phyloP scores from a whole-genome alignment of 2,888 invertebrate genomes.

The Xestia sexstrigata region DNA sequence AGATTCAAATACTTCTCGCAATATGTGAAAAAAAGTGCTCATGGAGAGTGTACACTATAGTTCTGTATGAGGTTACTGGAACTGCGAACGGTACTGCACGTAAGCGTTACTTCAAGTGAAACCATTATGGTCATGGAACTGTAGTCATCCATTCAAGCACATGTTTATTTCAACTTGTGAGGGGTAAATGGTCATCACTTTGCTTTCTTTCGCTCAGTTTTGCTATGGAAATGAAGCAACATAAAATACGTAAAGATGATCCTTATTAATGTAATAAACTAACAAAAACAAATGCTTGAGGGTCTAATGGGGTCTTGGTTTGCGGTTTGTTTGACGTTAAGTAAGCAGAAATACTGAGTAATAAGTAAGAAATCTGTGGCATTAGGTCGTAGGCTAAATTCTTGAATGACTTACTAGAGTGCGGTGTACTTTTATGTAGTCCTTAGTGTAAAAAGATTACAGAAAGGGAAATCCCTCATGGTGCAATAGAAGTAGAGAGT shows the following conservation, averaged over 20 bases:
- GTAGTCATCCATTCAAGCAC: constrained; percentile 23
- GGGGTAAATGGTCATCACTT: constrained; percentile 15
- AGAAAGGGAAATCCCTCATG: not conserved
- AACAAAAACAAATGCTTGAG: constrained; percentile 4
- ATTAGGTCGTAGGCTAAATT: constrained; percentile 32
- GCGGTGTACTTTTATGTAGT: not conserved
- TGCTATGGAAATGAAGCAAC: not conserved
- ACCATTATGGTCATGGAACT: constrained; percentile 35
- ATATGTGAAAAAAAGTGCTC: not conserved
- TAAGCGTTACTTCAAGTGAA: constrained; percentile 40
- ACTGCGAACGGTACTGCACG: constrained; percentile 26
- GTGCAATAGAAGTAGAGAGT: not conserved
- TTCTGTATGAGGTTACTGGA: constrained; percentile 10
- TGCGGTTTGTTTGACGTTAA: constrained; percentile 37
- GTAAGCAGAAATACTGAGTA: constrained; percentile 34
- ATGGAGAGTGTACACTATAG: not conserved
- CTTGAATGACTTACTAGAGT: constrained; percentile 18
- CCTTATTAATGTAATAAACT: not conserved
- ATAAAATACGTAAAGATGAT: not conserved
- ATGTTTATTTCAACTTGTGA: constrained; percentile 32
- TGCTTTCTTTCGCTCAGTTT: constrained; percentile 9
- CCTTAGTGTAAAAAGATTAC: not conserved
- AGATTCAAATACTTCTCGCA: not conserved
- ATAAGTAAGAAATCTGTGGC: constrained; percentile 17
- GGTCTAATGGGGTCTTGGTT: constrained; percentile 12